These are phyloP conservation scores for Corbicula japonica DNA, from an alignment of 2,888 invertebrate genomes.

Conservation along the genomic window DNA sequence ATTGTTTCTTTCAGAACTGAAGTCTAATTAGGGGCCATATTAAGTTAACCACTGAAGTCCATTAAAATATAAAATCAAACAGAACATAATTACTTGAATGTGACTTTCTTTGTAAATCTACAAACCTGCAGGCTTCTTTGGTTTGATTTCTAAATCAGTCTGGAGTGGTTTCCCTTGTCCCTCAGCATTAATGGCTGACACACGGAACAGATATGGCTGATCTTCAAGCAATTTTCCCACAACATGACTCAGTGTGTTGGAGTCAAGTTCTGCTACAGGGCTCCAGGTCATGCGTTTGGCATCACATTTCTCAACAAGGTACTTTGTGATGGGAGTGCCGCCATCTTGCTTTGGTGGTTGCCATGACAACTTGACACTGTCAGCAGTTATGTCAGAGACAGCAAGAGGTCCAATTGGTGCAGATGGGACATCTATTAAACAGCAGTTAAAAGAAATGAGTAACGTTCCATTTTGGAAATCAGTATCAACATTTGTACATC, in stretches of 20 bases:
- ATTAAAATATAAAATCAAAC: no score
- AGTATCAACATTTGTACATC: no score
- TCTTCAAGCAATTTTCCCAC: slow-evolving; percentile 82
- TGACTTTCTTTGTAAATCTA: no score
- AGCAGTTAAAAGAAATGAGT: slow-evolving; percentile 7
- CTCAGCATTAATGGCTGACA: slow-evolving; percentile 84
- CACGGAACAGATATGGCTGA: slow-evolving; percentile 84
- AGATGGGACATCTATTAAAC: slow-evolving; percentile 65
- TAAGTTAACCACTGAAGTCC: no score
- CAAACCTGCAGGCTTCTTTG: slow-evolving; percentile 75
- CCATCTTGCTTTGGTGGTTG: slow-evolving; percentile 83
- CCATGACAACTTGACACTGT: slow-evolving; percentile 83
- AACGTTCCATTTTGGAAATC: no score
- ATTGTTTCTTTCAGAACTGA: no score
- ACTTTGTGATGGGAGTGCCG: slow-evolving; percentile 83
- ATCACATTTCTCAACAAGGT: slow-evolving; percentile 84
- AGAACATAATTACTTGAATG: no score
- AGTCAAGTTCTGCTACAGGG: slow-evolving; percentile 69
- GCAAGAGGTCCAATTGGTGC: slow-evolving; percentile 76
- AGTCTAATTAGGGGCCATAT: no score
- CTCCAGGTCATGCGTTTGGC: slow-evolving; percentile 74
- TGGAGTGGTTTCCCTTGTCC: slow-evolving; percentile 87
- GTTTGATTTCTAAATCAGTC: slow-evolving; percentile 72
- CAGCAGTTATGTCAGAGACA: slow-evolving; percentile 77
- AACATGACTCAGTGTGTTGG: slow-evolving; percentile 70